Evolutionary conservation across 2,797 vertebrate species (phyloP), one percentile per base, ranked within the genome.

Genomic region (Linurgus olivaceus): DNA sequence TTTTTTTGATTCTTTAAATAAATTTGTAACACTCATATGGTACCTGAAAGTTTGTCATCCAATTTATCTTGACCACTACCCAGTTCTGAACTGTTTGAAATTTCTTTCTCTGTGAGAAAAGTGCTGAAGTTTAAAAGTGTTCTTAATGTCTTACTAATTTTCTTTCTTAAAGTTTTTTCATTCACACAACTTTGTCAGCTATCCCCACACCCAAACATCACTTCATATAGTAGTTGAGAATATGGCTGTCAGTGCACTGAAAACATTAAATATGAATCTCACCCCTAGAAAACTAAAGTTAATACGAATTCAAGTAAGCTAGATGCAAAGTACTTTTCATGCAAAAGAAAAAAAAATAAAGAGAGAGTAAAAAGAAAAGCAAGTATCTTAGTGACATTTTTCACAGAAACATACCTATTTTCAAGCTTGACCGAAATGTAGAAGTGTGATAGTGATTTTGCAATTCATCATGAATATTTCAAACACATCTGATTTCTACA

Each of bases 381-480:
- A 0, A 91, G 21, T 38, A 38, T 75, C 70, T 66, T 55, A 62
- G 81, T 58, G 94, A 86, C 37, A 66, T 86, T 95, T 94, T 96
- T 95, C 68, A 62, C 87, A 88, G 72, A 95, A 94, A 78, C 44
- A 86, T 91, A 62, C 33, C 15, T 63, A 82, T 94, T 92, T 96
- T 91, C 91, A 86, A 91, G 72, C 73, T 88, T 95, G 93, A 76
- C 93, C 35, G 0, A 88, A 88, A 92, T 59, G 70, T 72, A 73
- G 42, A 93, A 88, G 35, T 65, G 80, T 67, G 79, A 86, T 73
- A 83, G 78, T 91, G 38, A 38, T 54, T 85, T 87, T 87, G n/a
- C 38, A 71, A 92, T 96, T 93, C 45, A 74, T 76, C 70, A 73
- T 67, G 88, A 80, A 90, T 83, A 83, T 95, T 97, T 94, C 70